These are phyloP conservation scores for Tribolium castaneum DNA, from an alignment of 1,140 invertebrate species.

Conservation along the genomic window DNA sequence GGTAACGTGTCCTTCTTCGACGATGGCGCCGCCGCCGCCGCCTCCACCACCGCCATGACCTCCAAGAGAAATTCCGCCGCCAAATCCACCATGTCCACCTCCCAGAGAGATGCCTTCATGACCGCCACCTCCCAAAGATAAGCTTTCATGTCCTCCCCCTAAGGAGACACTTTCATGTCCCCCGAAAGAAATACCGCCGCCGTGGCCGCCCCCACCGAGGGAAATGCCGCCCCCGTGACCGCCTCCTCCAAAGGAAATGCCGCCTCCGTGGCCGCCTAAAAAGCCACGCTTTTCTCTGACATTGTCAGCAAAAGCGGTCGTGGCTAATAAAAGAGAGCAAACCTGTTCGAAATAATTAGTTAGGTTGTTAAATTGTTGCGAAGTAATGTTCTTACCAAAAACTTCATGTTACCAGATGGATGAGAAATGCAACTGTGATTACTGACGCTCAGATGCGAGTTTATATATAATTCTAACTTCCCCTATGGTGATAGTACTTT, in stretches of 20 bases:
- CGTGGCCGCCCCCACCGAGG: conserved; percentile 6
- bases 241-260: conserved; percentile 1
- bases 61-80: background rate
- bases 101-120: background rate
- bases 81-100: conserved; percentile 24
- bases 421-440: conserved; percentile 23
- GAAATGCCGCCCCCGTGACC: background rate
- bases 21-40: conserved; percentile 36
- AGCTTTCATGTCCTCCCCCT: background rate
- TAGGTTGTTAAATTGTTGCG: background rate
- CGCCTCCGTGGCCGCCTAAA: conserved; percentile 37
- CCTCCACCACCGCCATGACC: conserved; percentile 40
- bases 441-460: background rate
- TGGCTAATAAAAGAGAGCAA: background rate
- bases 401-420: conserved; percentile 22
- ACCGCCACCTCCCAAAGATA: background rate
- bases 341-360: background rate
- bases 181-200: background rate
- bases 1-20: conserved; percentile 47
- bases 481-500: conserved; percentile 24
- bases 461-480: conserved; percentile 23
- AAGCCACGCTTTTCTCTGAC: conserved; percentile 22
- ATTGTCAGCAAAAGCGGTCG: conserved; percentile 5
- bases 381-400: conserved; percentile 8
- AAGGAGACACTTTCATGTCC: background rate